phyloP scores from a whole-genome alignment of 2,888 invertebrate species.

The Aspidapion aeneum region DNA sequence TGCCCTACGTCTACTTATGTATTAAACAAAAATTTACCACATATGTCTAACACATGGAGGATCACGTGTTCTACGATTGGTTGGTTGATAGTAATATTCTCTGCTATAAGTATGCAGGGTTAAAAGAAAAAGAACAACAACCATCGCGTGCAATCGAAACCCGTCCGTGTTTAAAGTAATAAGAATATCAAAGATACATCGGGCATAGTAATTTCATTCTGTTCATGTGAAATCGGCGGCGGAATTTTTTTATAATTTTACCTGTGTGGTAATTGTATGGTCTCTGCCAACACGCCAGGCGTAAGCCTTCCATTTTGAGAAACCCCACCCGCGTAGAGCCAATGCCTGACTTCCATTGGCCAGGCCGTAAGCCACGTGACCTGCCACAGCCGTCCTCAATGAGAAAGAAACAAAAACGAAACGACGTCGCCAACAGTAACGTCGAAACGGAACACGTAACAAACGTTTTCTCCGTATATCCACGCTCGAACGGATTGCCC shows the following conservation, averaged over 20 bases:
- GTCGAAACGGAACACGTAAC: conserved; percentile 48
- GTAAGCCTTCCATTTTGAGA: conserved; percentile 43
- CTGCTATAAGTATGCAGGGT: too few relatives aligned
- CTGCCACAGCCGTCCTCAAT: conserved; percentile 48
- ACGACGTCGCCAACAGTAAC: conserved; percentile 47
- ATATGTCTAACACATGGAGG: too few relatives aligned
- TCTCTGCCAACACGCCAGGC: conserved; percentile 44
- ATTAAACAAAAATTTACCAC: too few relatives aligned
- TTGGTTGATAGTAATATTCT: too few relatives aligned
- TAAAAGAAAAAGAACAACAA: too few relatives aligned
- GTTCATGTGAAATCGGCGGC: conserved; percentile 27
- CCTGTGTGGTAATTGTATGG: conserved; percentile 44
- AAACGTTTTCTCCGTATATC: conserved; percentile 49
- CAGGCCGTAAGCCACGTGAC: conserved; percentile 45
- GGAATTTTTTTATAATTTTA: conserved; percentile 40
- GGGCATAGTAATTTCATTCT: conserved; percentile 9
- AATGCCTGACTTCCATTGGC: conserved; percentile 42
- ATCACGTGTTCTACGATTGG: too few relatives aligned
- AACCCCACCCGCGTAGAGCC: conserved; percentile 44
- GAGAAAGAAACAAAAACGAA: conserved; percentile 51
- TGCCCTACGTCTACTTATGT: too few relatives aligned
- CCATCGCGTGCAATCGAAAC: conserved; percentile 22
- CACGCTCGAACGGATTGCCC: conserved; percentile 31
- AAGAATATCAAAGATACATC: conserved; percentile 28
- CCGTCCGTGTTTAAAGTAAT: conserved; percentile 28